Conservation (phyloP, 2,797 vertebrate species). For the Ctenopoma multispine region DNA sequence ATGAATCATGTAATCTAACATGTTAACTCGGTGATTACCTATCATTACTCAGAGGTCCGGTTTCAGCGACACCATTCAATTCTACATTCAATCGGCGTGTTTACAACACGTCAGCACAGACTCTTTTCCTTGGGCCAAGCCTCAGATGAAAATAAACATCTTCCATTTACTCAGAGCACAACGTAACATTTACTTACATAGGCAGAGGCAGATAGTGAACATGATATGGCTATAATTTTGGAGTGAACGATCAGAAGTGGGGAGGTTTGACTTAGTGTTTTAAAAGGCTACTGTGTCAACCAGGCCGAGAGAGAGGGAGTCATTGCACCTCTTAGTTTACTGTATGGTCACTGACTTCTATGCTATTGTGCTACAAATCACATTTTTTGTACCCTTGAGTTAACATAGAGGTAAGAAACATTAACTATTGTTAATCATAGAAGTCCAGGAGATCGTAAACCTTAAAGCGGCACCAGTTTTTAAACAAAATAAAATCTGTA, state of each 20-base stretch:
- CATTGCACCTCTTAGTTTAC: not conserved
- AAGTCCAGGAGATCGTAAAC: not conserved
- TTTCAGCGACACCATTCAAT: conserved; percentile 69
- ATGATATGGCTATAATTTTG: conserved; percentile 37
- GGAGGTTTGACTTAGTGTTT: conserved; percentile 10
- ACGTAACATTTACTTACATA: conserved; percentile 12
- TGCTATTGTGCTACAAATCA: conserved; percentile 2
- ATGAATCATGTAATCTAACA: conserved; percentile 67
- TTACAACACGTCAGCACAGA: conserved; percentile 59
- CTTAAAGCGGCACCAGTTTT: too few species aligned
- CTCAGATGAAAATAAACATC: conserved; percentile 58
- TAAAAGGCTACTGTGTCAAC: conserved; percentile 33
- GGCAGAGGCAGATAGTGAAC: conserved; percentile 38
- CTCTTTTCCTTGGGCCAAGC: conserved; percentile 37
- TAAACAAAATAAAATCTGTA: too few species aligned
- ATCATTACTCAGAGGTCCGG: conserved; percentile 66
- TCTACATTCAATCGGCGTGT: conserved; percentile 56
- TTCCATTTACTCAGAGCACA: conserved; percentile 15
- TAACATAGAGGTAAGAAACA: too few species aligned
- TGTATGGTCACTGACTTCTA: not conserved
- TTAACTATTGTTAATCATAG: too few species aligned
- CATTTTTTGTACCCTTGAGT: too few species aligned
- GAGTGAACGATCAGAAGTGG: conserved; percentile 21
- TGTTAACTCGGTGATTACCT: conserved; percentile 73
- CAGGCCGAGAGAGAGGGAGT: conserved; percentile 1